Conservation (phyloP, 2,888 invertebrate species). For the Catocala fraxini region DNA sequence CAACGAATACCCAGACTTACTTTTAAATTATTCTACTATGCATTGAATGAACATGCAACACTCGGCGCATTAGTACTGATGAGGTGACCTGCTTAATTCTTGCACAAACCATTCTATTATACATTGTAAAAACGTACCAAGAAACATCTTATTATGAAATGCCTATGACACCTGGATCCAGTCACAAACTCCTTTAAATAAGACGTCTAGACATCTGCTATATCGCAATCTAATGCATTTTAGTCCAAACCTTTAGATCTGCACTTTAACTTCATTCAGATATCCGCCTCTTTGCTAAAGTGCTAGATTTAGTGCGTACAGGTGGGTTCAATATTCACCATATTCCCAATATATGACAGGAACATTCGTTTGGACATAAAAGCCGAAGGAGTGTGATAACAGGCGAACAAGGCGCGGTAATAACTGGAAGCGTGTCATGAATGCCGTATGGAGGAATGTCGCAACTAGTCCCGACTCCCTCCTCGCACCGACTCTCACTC, state of each 20-base stretch:
- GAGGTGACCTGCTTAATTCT: too few species aligned
- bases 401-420: conserved; percentile 42
- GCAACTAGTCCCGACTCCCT: conserved; percentile 20
- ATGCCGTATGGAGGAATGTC: conserved; percentile 34
- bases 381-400: conserved; percentile 38
- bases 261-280: not conserved
- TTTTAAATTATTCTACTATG: too few species aligned
- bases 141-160: too few species aligned
- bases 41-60: too few species aligned
- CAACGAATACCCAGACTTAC: too few species aligned
- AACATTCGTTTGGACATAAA: conserved; percentile 30
- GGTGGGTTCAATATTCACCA: conserved; percentile 3
- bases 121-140: too few species aligned
- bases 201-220: conserved; percentile 1
- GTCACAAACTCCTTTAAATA: not conserved
- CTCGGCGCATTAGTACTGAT: too few species aligned
- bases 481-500: conserved; percentile 7
- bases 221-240: conserved; percentile 28
- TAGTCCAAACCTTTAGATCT: conserved; percentile 7
- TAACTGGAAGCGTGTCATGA: conserved; percentile 44
- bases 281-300: not conserved
- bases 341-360: conserved; percentile 13
- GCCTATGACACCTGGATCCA: too few species aligned
- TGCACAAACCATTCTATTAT: too few species aligned
- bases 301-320: not conserved